A percentile compares a stretch with the other conserved stretches of the same genome.
Evolutionary conservation across 2,888 invertebrate species (phyloP).

Genomic region (Phengaris arion): DNA sequence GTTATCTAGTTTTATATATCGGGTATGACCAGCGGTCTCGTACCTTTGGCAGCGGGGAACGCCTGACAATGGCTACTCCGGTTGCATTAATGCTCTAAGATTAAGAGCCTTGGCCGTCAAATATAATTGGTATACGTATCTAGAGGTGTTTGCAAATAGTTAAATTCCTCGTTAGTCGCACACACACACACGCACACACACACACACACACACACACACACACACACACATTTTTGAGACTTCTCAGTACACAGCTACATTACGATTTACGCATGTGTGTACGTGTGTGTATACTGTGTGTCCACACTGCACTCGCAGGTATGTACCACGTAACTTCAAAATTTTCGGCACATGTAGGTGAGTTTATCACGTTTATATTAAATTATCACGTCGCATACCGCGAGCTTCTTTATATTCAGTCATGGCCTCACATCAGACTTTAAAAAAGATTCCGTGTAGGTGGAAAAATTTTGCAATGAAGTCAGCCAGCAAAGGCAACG

Average conservation of each 20-base stretch:
- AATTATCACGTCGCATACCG: constrained; percentile 48
- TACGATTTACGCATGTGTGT: constrained; percentile 43
- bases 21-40: no score
- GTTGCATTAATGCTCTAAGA: neutral
- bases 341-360: constrained; percentile 46
- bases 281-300: constrained; percentile 49
- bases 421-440: constrained; percentile 43
- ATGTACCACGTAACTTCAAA: constrained; percentile 43
- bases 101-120: constrained; percentile 45
- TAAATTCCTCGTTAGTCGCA: constrained; percentile 57
- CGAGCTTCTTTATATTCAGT: constrained; percentile 51
- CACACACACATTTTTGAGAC: no score
- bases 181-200: constrained; percentile 49
- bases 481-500: no score
- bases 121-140: constrained; percentile 66
- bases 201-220: constrained; percentile 56
- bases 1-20: no score
- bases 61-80: no score
- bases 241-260: constrained; percentile 50
- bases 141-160: constrained; percentile 58
- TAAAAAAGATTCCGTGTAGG: neutral
- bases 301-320: constrained; percentile 63
- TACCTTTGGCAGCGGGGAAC: no score
- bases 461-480: neutral
- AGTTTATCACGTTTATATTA: constrained; percentile 44